Conservation (phyloP, 2,797 vertebrate species). For the Halcyon leucocephala region DNA sequence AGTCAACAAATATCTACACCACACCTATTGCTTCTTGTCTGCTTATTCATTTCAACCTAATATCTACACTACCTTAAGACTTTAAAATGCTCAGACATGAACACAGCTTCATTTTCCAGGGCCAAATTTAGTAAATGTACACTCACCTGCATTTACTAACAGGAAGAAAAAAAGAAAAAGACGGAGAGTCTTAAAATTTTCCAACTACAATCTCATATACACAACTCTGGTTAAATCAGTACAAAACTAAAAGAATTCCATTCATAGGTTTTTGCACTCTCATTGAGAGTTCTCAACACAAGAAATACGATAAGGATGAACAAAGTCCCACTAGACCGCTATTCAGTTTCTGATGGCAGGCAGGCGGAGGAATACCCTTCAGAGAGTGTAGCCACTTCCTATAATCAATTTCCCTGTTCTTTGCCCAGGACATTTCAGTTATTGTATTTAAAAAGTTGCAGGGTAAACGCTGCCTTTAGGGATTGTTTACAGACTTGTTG, state of each 20-base stretch:
- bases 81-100: not conserved
- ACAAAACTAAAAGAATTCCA: not conserved
- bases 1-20: not conserved
- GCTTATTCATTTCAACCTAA: accelerated
- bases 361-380: accelerated
- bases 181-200: accelerated
- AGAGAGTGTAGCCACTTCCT: accelerated
- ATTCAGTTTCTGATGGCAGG: accelerated
- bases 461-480: accelerated
- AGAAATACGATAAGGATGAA: accelerated
- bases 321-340: accelerated
- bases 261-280: accelerated
- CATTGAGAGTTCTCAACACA: accelerated
- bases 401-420: accelerated
- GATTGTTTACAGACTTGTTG: accelerated
- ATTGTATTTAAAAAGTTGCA: accelerated
- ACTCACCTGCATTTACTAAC: accelerated
- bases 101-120: not conserved
- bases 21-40: accelerated
- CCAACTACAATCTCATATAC: accelerated
- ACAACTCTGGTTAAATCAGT: accelerated
- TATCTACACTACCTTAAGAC: accelerated
- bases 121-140: accelerated
- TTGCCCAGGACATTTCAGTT: accelerated
- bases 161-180: not conserved